Conservation (phyloP, 2,888 invertebrate genomes). For the Ophonus ardosiacus region DNA sequence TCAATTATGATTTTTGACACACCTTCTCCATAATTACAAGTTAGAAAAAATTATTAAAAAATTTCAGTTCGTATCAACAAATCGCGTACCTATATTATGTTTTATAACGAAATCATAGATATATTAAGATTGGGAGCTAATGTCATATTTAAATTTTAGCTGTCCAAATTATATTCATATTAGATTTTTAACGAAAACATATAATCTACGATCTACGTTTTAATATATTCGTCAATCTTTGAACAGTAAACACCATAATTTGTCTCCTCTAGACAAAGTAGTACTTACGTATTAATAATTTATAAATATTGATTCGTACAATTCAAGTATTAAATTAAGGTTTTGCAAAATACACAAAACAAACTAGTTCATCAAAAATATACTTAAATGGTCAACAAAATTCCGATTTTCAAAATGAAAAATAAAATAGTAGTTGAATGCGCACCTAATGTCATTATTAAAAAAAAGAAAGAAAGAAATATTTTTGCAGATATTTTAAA, state of each 20-base stretch:
- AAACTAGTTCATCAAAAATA: not conserved
- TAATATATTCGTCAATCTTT: not conserved
- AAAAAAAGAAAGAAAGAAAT: conserved; percentile 64
- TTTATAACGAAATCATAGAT: too few species aligned
- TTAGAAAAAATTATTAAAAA: not conserved
- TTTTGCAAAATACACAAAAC: not conserved
- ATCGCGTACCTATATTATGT: not conserved
- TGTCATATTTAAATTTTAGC: not conserved
- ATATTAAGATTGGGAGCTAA: not conserved
- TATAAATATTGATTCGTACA: not conserved
- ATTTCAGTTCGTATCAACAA: not conserved
- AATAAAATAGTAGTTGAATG: not conserved
- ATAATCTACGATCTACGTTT: not conserved
- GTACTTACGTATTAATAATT: not conserved
- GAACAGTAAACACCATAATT: not conserved
- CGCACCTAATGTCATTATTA: not conserved
- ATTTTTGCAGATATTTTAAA: conserved; percentile 71
- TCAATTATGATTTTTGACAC: not conserved
- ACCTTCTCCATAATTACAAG: not conserved
- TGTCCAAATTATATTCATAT: not conserved
- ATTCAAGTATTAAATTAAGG: not conserved
- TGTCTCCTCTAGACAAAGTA: not conserved
- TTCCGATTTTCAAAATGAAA: not conserved
- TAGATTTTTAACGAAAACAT: not conserved
- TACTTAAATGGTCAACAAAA: not conserved